A percentile compares a stretch with the other conserved stretches of the same genome.
Evolutionary conservation across 1,140 invertebrate genomes (phyloP).

Genomic region (Pseudomyrmex cubaensis): DNA sequence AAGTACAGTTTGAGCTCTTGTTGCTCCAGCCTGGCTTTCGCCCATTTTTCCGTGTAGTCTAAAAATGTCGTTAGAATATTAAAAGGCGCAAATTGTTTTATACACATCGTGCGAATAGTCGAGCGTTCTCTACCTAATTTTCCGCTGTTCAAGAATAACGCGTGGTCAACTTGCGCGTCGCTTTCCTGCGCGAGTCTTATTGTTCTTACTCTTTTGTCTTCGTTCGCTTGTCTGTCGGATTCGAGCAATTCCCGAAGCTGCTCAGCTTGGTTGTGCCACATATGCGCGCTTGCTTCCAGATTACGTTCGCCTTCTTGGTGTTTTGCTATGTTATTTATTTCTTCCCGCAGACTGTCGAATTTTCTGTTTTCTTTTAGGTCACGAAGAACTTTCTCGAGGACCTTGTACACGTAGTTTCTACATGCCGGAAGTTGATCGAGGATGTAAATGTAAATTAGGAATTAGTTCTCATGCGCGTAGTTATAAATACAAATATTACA

Average conservation of each 20-base stretch:
- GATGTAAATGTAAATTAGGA: constrained; percentile 28
- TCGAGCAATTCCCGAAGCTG: constrained; percentile 49
- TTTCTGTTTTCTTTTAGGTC: constrained; percentile 66
- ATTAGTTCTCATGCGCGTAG: not conserved
- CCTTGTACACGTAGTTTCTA: constrained; percentile 73
- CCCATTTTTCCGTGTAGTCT: constrained; percentile 71
- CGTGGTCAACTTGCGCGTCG: constrained; percentile 20
- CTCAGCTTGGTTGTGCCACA: constrained; percentile 66
- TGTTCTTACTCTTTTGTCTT: not conserved
- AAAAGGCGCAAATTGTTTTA: not conserved
- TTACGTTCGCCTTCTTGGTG: constrained; percentile 64
- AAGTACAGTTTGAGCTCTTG: constrained; percentile 62
- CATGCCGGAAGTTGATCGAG: constrained; percentile 5
- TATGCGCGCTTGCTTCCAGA: constrained; percentile 72
- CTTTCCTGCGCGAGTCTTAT: constrained; percentile 40
- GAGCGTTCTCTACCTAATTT: constrained; percentile 60
- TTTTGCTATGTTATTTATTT: constrained; percentile 72
- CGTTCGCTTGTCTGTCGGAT: constrained; percentile 32
- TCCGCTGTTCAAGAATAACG: constrained; percentile 54
- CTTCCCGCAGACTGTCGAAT: constrained; percentile 71
- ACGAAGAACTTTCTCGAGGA: constrained; percentile 63
- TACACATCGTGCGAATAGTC: not conserved
- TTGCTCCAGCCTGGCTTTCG: constrained; percentile 72
- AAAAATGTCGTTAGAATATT: not conserved
- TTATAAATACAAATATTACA: too few species aligned